phyloP scores from a whole-genome alignment of 2,113 vertebrate genomes.

The Clarias gariepinus region DNA sequence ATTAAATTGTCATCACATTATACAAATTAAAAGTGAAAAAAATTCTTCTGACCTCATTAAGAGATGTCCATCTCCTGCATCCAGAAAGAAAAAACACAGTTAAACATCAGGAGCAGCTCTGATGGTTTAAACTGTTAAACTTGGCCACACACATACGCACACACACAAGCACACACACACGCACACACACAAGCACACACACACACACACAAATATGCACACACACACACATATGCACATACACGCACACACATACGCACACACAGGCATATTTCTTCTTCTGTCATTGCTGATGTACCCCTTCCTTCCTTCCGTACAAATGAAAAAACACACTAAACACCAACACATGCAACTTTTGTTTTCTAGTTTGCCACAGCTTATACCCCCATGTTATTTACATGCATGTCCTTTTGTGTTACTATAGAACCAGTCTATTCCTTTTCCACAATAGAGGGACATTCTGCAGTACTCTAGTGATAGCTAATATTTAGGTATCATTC shows the following conservation, averaged over 20 bases:
- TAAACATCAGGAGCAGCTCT: not conserved
- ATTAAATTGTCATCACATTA: not conserved
- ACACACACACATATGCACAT: too few species aligned
- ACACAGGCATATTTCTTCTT: not conserved
- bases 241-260: not conserved
- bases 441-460: too few species aligned
- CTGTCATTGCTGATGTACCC: not conserved
- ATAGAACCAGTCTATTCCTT: too few species aligned
- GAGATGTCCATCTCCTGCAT: not conserved
- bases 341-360: not conserved
- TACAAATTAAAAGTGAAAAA: not conserved
- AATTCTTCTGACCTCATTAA: not conserved
- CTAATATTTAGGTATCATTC: too few species aligned
- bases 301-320: not conserved
- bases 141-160: not conserved
- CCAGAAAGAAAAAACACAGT: not conserved
- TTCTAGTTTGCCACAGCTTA: too few species aligned
- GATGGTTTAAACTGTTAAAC: not conserved
- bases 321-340: too few species aligned
- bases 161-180: too few species aligned
- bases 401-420: too few species aligned
- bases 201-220: too few species aligned
- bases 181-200: too few species aligned
- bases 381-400: too few species aligned
- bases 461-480: too few species aligned